Percentiles rank a stretch among this genome's conserved stretches.
phyloP scores from a whole-genome alignment of 2,797 vertebrate species.

The Lagodon rhomboides region DNA sequence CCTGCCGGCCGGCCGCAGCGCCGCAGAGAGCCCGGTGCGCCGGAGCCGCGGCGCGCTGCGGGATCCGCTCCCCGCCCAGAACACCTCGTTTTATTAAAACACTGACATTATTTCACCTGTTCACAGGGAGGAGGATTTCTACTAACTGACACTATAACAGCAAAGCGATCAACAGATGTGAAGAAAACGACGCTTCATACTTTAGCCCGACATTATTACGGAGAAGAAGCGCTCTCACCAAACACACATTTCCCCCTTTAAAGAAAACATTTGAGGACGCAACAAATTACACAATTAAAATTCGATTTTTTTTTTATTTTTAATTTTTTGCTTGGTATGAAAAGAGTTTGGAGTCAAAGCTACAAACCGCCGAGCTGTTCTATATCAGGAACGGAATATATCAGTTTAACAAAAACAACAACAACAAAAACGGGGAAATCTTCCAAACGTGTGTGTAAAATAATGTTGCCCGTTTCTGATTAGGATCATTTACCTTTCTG shows the following conservation, averaged over 20 bases:
- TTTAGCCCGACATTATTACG: too few species aligned
- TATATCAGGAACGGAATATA: too few species aligned
- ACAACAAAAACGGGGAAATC: too few species aligned
- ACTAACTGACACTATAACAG: not conserved
- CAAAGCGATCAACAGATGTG: not conserved
- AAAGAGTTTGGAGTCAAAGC: too few species aligned
- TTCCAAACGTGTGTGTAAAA: not conserved
- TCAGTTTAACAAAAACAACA: not conserved
- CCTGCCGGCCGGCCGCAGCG: too few species aligned
- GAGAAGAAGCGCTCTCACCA: not conserved
- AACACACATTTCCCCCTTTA: not conserved
- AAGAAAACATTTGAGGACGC: not conserved
- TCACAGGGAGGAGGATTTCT: not conserved
- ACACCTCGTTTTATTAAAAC: not conserved
- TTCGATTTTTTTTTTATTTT: not conserved
- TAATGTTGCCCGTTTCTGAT: not conserved
- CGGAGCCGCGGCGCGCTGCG: too few species aligned
- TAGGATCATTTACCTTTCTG: slow-evolving; percentile 90
- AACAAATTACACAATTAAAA: not conserved
- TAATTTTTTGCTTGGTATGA: too few species aligned
- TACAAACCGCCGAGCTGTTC: too few species aligned
- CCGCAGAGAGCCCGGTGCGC: too few species aligned
- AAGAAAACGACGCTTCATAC: not conserved
- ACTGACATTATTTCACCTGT: not conserved
- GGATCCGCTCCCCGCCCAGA: too few species aligned